A percentile compares a stretch with the other conserved stretches of the same genome.
These are phyloP conservation scores for Neoniphon sammara DNA, from an alignment of 2,797 vertebrate species.

Conservation along the genomic window DNA sequence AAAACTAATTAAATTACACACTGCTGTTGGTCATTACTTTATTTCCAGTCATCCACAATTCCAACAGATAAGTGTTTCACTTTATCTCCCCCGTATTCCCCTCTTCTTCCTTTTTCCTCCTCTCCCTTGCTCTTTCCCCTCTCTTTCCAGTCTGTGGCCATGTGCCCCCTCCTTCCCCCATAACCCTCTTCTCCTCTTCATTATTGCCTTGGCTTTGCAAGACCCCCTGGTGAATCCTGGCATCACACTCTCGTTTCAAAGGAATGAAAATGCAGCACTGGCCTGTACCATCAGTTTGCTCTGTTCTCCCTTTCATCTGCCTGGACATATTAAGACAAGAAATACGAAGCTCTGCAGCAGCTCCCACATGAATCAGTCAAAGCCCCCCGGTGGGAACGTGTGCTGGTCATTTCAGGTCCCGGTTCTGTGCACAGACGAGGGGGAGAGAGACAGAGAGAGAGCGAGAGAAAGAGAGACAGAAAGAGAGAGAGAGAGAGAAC, in stretches of 20 bases:
- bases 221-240: slow-evolving; percentile 73
- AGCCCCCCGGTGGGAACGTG: slow-evolving; percentile 67
- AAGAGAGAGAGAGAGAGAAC: slow-evolving; percentile 27
- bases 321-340: slow-evolving; percentile 73
- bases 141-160: slow-evolving; percentile 40
- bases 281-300: slow-evolving; percentile 71
- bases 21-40: slow-evolving; percentile 8
- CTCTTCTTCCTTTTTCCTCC: slow-evolving; percentile 30
- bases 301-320: slow-evolving; percentile 72
- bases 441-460: slow-evolving; percentile 3
- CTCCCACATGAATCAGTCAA: slow-evolving; percentile 67
- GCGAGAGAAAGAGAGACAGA: slow-evolving; percentile 18
- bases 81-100: slow-evolving; percentile 12
- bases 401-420: slow-evolving; percentile 71
- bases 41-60: slow-evolving; percentile 14
- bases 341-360: slow-evolving; percentile 63
- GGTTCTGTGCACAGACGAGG: slow-evolving; percentile 23
- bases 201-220: slow-evolving; percentile 66
- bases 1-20: slow-evolving; percentile 31
- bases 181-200: slow-evolving; percentile 60
- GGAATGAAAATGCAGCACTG: slow-evolving; percentile 69
- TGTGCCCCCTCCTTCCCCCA: slow-evolving; percentile 31
- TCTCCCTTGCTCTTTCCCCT: slow-evolving; percentile 1
- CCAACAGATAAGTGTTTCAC: slow-evolving; percentile 11
- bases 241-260: slow-evolving; percentile 71